Base-by-base conservation (phyloP, 2,888 invertebrate genomes). In the Aleiodes testaceus region DNA sequence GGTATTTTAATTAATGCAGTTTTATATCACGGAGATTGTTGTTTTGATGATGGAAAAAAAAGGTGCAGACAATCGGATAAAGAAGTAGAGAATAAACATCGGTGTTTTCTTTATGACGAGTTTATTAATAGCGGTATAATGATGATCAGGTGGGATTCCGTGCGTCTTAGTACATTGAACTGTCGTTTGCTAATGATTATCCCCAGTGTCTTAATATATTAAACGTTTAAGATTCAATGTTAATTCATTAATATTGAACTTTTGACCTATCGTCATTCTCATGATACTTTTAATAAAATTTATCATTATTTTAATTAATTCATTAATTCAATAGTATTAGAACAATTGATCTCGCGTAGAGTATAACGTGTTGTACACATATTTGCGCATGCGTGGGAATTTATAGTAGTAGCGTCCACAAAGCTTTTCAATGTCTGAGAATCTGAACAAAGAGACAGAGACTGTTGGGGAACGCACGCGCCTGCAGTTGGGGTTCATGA, bases 61-160 rank as follows among this genome's bases (percentile, higher is more conserved):
- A 55, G 14, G 42, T 36, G 9, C 11, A 20, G 11, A 42, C 12
- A 14, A 59, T 42, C 59, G 42, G 36, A 59, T 42, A 42, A 36
- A 36, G 36, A 59, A 16, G 42, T 36, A 16, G 7, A n/a, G 7
- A n/a, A 14, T 59, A 11, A 47, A 47, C 16, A 12, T 53, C 66
- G 67, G 70, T 64, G 20, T 70, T 74, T 73, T 71, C 66, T 72
- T 74, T 73, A 72, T 72, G 70, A 74, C 70, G 18, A 53, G 77
- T 80, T 77, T 81, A 81, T 81, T 80, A 81, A 82, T 82, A 81
- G 81, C 70, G 49, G 71, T 69, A 71, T 75, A 79, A 79, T 79
- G 78, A 82, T 81, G 80, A 78, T 79, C 81, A 78, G 78, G 75
- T 78, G 77, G 77, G 77, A 79, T 78, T 78, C 78, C 73, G 76